These are phyloP conservation scores for Mythimna pallens DNA, from an alignment of 2,888 invertebrate species.

Conservation along the genomic window DNA sequence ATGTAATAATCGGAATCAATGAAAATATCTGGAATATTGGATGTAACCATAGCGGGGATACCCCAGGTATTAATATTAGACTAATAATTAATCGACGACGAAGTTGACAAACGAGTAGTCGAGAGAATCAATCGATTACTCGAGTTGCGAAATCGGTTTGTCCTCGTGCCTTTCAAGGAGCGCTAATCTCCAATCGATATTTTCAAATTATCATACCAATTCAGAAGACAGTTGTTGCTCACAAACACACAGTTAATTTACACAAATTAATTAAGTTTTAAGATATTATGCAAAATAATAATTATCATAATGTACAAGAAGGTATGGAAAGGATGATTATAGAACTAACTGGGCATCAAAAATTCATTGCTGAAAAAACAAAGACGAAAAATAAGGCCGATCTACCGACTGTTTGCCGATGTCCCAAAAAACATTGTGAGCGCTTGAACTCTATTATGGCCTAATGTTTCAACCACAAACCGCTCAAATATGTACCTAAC, in stretches of 20 bases:
- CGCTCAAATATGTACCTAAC: no score
- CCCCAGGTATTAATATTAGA: neutral
- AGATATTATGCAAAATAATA: neutral
- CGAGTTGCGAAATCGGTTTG: conserved; percentile 45
- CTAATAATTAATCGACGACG: conserved; percentile 32
- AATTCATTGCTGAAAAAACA: no score
- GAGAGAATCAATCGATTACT: conserved; percentile 24
- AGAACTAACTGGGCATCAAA: no score
- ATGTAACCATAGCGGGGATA: no score
- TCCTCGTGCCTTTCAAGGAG: conserved; percentile 20
- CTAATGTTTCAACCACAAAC: no score
- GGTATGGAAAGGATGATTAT: neutral
- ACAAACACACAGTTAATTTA: no score
- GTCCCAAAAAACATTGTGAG: no score
- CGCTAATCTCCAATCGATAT: conserved; percentile 25
- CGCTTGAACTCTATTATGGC: no score
- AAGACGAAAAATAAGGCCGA: no score
- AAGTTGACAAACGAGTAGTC: conserved; percentile 37
- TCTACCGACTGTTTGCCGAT: no score
- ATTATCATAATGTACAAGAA: neutral
- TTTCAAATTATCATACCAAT: conserved; percentile 27
- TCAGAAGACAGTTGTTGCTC: neutral
- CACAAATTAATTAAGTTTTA: neutral
- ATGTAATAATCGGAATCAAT: no score
- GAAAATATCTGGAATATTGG: no score